Evolutionary conservation across 2,113 vertebrate genomes (phyloP).

Genomic region (Xenus cinereus): DNA sequence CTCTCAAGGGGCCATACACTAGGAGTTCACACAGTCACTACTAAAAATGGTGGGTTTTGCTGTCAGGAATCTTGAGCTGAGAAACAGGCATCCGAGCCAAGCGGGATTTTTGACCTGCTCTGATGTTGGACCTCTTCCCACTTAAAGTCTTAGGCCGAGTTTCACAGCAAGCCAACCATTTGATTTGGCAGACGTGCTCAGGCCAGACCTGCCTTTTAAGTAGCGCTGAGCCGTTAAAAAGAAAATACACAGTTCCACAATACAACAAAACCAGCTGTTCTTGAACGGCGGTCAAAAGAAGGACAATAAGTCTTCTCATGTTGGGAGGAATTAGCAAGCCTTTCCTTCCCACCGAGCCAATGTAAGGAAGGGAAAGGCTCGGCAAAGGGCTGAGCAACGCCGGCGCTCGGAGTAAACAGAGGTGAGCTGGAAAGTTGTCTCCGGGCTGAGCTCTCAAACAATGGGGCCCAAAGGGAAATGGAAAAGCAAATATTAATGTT

Average conservation of each 20-base stretch:
- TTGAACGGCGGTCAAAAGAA: accelerated
- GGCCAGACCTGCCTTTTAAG: conserved; percentile 12
- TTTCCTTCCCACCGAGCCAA: conserved; percentile 13
- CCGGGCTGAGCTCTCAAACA: not conserved
- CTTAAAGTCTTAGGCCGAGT: not conserved
- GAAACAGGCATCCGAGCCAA: not conserved
- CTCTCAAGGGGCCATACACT: not conserved
- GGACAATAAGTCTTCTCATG: conserved; percentile 31
- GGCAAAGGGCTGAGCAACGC: not conserved
- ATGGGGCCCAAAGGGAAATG: conserved; percentile 25
- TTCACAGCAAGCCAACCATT: not conserved
- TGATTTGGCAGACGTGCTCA: not conserved
- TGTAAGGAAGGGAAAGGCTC: conserved; percentile 30
- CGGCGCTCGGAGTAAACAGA: not conserved
- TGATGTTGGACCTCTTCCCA: not conserved
- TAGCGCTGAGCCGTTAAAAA: not conserved
- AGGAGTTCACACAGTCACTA: not conserved
- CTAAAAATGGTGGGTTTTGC: not conserved
- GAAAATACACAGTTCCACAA: not conserved
- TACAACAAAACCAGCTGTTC: not conserved
- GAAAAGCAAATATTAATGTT: conserved; percentile 61
- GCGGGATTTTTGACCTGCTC: not conserved
- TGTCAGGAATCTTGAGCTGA: not conserved
- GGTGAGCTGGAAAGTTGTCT: conserved; percentile 20
- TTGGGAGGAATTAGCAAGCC: not conserved